Evolutionary conservation across 2,113 vertebrate species (phyloP), one percentile per base, ranked within the genome.

Genomic region (Pseudorasbora parva): DNA sequence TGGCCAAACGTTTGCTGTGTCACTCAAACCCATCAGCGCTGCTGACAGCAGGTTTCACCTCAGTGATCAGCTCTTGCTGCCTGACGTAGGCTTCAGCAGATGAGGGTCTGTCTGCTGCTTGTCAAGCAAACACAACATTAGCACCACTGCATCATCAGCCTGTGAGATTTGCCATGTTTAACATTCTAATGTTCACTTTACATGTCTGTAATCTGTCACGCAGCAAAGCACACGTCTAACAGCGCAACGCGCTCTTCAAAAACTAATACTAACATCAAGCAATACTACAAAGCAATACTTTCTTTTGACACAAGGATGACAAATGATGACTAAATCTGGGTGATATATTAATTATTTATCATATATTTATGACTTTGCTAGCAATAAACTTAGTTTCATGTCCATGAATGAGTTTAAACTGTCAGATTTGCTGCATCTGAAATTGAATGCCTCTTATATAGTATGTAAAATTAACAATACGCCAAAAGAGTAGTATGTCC

Each of bases 11-110:
- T 86, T 90, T 88, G 78, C 91, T 86, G 78, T 88, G 60, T 81
- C 88, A 87, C 83, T 73, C 74, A 68, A 69, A 82, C 71, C 74
- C 82, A 92, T 92, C 89, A 90, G 88, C 88, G 85, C 87, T 47
- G 81, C 82, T 90, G 90, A 88, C 88, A 88, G 75, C 27, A 21
- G 59, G 37, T 59, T 85, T 81, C 85, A 81, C 72, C 78, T 90
- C 82, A 83, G 80, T 69, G 78, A 88, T 82, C 66, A 27, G 47
- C 69, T 81, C 81, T 69, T 54, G 60, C 69, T 8, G 79, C 59
- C 25, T 75, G 66, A 85, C 14, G 27, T 27, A 66, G 59, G 59
- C 82, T 82, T 47, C 78, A 23, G 43, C 68, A 25, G 68, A 85
- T 60, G 59, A 85, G 69, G 8, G 89, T 90, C 87, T 57, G 80